Percentiles rank a stretch among this genome's conserved stretches.
phyloP scores from a whole-genome alignment of 2,888 invertebrate genomes.

The Nycteola revayana region DNA sequence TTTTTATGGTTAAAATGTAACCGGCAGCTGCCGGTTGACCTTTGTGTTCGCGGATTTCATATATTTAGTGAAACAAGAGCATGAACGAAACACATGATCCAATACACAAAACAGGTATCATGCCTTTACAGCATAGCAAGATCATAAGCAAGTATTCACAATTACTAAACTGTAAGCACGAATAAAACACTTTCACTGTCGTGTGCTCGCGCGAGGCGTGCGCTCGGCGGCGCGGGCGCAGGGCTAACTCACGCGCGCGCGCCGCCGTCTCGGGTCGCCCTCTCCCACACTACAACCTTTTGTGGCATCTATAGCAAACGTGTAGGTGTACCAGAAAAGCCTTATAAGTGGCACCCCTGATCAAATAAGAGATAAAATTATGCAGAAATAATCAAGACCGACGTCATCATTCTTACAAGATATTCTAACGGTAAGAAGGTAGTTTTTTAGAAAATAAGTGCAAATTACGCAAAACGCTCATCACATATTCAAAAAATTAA shows the following conservation, averaged over 20 bases:
- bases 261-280: slow-evolving; percentile 41
- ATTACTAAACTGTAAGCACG: slow-evolving; percentile 40
- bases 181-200: slow-evolving; percentile 64
- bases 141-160: slow-evolving; percentile 32
- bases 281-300: slow-evolving; percentile 56
- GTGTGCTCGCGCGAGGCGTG: slow-evolving; percentile 51
- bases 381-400: slow-evolving; percentile 8
- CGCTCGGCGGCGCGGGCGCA: slow-evolving; percentile 62
- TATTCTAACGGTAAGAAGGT: slow-evolving; percentile 18
- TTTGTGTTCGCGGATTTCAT: slow-evolving; percentile 30
- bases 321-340: slow-evolving; percentile 69
- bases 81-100: slow-evolving; percentile 27
- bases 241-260: slow-evolving; percentile 63
- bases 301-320: slow-evolving; percentile 52
- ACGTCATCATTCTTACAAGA: slow-evolving; percentile 13
- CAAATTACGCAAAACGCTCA: slow-evolving; percentile 1
- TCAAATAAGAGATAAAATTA: slow-evolving; percentile 20
- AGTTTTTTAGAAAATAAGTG: slow-evolving; percentile 3
- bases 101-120: slow-evolving; percentile 18
- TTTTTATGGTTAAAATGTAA: slow-evolving; percentile 22
- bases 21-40: slow-evolving; percentile 36
- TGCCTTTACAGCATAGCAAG: slow-evolving; percentile 16
- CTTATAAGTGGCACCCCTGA: slow-evolving; percentile 66
- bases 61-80: slow-evolving; percentile 28
- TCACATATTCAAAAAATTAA: no score